Evolutionary conservation across 2,797 vertebrate species (phyloP).

Genomic region (Enteromius treurensis): DNA sequence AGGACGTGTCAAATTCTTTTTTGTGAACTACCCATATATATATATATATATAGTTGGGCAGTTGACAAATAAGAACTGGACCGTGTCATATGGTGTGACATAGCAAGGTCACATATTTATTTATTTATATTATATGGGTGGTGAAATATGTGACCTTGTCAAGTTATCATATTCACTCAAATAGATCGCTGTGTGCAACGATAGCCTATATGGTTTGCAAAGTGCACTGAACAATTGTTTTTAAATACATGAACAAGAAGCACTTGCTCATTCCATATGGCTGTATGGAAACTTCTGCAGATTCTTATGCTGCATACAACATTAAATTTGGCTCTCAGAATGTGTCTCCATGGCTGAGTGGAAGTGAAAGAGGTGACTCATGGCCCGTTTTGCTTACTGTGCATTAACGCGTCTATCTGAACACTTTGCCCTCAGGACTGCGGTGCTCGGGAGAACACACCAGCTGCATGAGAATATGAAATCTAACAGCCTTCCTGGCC

Average conservation of each 20-base stretch:
- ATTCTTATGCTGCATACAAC: constrained; percentile 25
- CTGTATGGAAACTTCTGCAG: constrained; percentile 40
- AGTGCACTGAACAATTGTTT: neutral
- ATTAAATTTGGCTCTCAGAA: constrained; percentile 54
- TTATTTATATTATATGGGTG: neutral
- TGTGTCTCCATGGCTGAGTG: constrained; percentile 41
- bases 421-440: constrained; percentile 49
- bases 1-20: too few species aligned
- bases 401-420: constrained; percentile 52
- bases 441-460: constrained; percentile 26
- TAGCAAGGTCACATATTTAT: too few species aligned
- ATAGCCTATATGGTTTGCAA: neutral
- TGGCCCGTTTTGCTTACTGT: constrained; percentile 49
- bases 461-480: constrained; percentile 31
- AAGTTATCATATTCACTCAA: neutral
- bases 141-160: neutral
- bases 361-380: constrained; percentile 63
- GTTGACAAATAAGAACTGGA: too few species aligned
- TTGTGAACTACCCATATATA: neutral
- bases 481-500: neutral
- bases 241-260: neutral
- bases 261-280: neutral
- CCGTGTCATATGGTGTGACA: too few species aligned
- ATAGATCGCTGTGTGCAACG: neutral
- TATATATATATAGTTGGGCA: neutral